These are phyloP conservation scores for Aurelia sp. DNA, from an alignment of 30 jellyfish, hydroid and myxozoan genomes.

Conservation along the genomic window DNA sequence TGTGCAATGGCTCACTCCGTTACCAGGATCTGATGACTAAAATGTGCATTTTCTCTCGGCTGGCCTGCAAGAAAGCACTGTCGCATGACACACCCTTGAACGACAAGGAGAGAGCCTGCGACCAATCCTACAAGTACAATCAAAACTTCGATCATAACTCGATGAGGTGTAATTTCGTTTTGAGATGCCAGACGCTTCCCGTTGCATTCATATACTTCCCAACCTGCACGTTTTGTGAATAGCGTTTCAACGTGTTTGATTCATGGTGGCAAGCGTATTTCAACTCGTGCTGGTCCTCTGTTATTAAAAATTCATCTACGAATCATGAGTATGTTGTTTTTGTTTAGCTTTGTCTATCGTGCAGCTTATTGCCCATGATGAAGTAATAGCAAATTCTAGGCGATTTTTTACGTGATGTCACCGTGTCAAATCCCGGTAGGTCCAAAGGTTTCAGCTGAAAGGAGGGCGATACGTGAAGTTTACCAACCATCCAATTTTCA, in stretches of 20 bases:
- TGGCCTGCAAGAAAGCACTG: constrained; percentile 94
- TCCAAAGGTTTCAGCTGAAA: too few relatives aligned
- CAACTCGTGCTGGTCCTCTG: constrained; percentile 42
- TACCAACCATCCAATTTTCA: too few relatives aligned
- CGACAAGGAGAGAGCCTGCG: constrained; percentile 94
- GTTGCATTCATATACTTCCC: neutral
- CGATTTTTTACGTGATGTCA: too few relatives aligned
- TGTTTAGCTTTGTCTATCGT: too few relatives aligned
- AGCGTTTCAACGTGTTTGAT: constrained; percentile 30
- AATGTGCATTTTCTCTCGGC: constrained; percentile 89
- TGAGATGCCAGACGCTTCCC: constrained; percentile 15
- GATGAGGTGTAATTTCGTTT: constrained; percentile 5
- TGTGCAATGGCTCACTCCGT: constrained; percentile 51
- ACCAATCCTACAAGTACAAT: constrained; percentile 87
- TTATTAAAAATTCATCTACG: constrained; percentile 50
- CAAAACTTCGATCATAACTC: constrained; percentile 88
- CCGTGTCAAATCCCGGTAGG: too few relatives aligned
- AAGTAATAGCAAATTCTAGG: too few relatives aligned
- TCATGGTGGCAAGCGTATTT: constrained; percentile 55
- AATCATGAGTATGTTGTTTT: neutral
- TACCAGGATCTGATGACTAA: constrained; percentile 52
- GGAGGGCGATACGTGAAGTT: too few relatives aligned
- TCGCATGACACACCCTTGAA: constrained; percentile 91
- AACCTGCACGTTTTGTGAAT: constrained; percentile 35
- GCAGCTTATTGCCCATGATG: too few relatives aligned